A percentile compares a stretch with the other conserved stretches of the same genome.
Conservation (phyloP, 2,113 vertebrate genomes). For the Otolemur garnettii region DNA sequence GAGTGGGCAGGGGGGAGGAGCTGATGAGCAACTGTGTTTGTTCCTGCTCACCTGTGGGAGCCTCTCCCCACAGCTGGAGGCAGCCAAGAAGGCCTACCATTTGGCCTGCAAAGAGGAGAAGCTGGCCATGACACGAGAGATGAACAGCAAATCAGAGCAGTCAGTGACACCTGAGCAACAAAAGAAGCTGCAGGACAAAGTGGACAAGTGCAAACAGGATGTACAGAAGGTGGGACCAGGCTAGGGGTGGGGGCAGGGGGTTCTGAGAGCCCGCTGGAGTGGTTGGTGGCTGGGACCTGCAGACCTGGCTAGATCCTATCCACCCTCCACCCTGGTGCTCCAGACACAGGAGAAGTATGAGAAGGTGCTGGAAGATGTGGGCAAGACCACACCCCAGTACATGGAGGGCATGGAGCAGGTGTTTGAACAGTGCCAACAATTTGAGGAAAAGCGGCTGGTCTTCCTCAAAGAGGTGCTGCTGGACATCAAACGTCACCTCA, state of each 20-base stretch:
- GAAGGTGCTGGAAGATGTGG: conserved; percentile 97
- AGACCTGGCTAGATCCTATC: conserved; percentile 1
- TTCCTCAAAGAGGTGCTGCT: conserved; percentile 98
- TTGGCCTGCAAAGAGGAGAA: conserved; percentile 99
- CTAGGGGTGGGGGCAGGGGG: neutral
- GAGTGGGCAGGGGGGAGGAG: neutral
- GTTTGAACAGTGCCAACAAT: conserved; percentile 99
- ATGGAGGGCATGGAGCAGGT: conserved; percentile 99
- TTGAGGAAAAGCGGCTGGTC: conserved; percentile 96
- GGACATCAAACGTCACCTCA: conserved; percentile 98
- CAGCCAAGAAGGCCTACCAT: conserved; percentile 97
- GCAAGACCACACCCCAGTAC: conserved; percentile 96
- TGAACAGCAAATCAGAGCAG: conserved; percentile 96
- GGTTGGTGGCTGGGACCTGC: neutral
- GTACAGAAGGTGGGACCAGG: conserved; percentile 91
- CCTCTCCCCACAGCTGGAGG: conserved; percentile 91
- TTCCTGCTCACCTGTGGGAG: neutral
- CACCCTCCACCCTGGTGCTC: neutral
- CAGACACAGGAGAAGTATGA: conserved; percentile 98
- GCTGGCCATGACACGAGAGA: conserved; percentile 94
- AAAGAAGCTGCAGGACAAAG: conserved; percentile 98
- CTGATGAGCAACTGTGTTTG: neutral
- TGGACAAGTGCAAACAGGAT: conserved; percentile 98
- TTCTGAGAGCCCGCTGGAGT: neutral
- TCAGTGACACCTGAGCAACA: conserved; percentile 96